These are phyloP conservation scores for Poecilia velifera DNA, from an alignment of 2,797 vertebrate species.

Conservation along the genomic window DNA sequence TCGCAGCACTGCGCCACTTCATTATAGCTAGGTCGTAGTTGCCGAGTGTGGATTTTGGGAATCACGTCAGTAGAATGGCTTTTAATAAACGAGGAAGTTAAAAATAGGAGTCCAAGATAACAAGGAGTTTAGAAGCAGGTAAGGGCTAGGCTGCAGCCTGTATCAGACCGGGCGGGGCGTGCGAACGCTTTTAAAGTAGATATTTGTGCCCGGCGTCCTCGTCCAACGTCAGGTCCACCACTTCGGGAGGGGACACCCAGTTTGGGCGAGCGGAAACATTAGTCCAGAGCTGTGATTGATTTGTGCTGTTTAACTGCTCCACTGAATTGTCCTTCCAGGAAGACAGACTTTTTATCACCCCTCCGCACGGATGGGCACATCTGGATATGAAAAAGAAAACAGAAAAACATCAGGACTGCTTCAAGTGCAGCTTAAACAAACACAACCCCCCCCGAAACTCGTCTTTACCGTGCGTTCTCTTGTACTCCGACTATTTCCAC, in stretches of 20 bases:
- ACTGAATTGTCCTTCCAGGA: conserved; percentile 89
- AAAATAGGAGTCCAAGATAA: conserved; percentile 61
- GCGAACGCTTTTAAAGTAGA: conserved; percentile 86
- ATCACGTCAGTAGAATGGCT: conserved; percentile 74
- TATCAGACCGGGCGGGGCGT: conserved; percentile 69
- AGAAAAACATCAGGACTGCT: conserved; percentile 15
- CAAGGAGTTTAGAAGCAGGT: conserved; percentile 58
- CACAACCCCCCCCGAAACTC: not conserved
- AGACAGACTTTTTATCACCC: conserved; percentile 95
- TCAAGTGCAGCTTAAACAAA: not conserved
- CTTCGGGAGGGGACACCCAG: conserved; percentile 93
- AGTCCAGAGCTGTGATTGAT: conserved; percentile 90
- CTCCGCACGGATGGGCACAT: conserved; percentile 90
- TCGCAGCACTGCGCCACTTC: conserved; percentile 55
- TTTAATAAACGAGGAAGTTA: conserved; percentile 68
- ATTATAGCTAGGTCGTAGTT: conserved; percentile 40
- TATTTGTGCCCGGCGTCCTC: conserved; percentile 94
- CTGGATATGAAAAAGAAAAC: conserved; percentile 65
- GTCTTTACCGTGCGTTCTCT: conserved; percentile 90
- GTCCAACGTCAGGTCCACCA: conserved; percentile 97
- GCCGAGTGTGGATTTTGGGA: conserved; percentile 44
- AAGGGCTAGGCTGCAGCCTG: conserved; percentile 68
- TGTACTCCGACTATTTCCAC: conserved; percentile 98
- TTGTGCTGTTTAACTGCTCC: conserved; percentile 82
- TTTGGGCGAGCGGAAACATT: conserved; percentile 89